Base-by-base conservation (phyloP, 1,140 invertebrate genomes). In the Trypoxylus dichotomus region DNA sequence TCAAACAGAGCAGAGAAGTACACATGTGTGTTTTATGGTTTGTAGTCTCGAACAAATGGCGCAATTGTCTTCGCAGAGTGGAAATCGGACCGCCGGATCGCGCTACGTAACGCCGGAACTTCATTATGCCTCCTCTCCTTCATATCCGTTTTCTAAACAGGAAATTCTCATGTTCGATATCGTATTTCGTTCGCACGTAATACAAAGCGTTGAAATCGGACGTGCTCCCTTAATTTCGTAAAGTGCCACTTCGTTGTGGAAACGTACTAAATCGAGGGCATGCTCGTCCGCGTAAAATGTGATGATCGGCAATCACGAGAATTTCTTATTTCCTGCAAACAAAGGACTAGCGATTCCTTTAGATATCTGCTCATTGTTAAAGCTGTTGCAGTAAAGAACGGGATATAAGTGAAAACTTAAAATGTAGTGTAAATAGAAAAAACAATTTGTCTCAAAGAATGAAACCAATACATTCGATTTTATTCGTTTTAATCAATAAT, bases 121-220 rank as follows among this genome's bases (percentile, higher is more conserved):
- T 68, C 60, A 68, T 68, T 68, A 68, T 68, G 27, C 27, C 47
- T 10, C 47, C 47, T 68, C 27, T 68, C 24, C 24, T 21, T 68
- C 27, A 27, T 68, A 68, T 68, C 60, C 60, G 60, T 68, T 68
- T 68, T 68, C 27, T 21, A 27, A 54, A 68, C 60, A 68, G 60
- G 60, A 68, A 68, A 29, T 29, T 68, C 60, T 68, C 60, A 68
- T 68, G 60, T 68, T 68, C 60, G 60, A 29, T 68, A 68, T 27
- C 60, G 60, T 24, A 21, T 68, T 68, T 24, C 27, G 60, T 68
- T 68, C 60, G 60, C 60, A 68, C 60, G 24, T 29, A 68, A 27
- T 24, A 29, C 47, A 68, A 68, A 68, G 24, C 60, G n/a, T 24
- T 68, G 27, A 24, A 68, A 68, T 29, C n/a, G 60, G 60, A 68